Conservation (phyloP, 2,113 vertebrate genomes). For the Drymodes brunneopygia region DNA sequence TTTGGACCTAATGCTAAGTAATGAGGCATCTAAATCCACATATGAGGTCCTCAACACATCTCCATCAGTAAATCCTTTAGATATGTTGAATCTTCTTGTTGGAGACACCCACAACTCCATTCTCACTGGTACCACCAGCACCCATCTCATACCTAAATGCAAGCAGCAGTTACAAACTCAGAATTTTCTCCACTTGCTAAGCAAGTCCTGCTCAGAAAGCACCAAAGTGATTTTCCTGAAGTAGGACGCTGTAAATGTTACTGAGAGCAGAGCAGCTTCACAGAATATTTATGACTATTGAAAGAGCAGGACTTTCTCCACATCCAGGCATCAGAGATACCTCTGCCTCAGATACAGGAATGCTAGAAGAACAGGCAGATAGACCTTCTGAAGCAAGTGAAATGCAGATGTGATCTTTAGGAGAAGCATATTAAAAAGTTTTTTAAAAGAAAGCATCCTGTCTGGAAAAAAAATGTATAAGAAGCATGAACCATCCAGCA, state of each 20-base stretch:
- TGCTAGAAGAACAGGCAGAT: not conserved
- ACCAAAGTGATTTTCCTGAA: not conserved
- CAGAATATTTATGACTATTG: fast-evolving
- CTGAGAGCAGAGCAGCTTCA: not conserved
- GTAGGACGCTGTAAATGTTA: not conserved
- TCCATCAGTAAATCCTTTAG: not conserved
- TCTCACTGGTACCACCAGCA: not conserved
- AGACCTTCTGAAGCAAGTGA: not conserved
- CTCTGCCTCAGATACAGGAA: not conserved
- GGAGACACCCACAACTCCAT: not conserved
- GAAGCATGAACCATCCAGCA: not conserved
- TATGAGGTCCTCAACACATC: not conserved
- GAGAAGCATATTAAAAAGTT: not conserved
- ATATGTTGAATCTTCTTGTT: too few species aligned
- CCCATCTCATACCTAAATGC: not conserved
- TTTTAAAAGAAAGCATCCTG: not conserved
- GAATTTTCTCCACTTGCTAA: not conserved
- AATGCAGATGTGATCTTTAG: not conserved
- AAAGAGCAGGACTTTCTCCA: not conserved
- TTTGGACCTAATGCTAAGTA: not conserved
- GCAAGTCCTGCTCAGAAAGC: not conserved
- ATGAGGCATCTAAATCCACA: not conserved
- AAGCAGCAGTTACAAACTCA: not conserved
- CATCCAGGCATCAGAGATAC: not conserved
- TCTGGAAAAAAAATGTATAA: not conserved